Percentiles rank a stretch among this genome's conserved stretches.
Conservation (phyloP, 2,113 vertebrate genomes). For the Fulica atra region DNA sequence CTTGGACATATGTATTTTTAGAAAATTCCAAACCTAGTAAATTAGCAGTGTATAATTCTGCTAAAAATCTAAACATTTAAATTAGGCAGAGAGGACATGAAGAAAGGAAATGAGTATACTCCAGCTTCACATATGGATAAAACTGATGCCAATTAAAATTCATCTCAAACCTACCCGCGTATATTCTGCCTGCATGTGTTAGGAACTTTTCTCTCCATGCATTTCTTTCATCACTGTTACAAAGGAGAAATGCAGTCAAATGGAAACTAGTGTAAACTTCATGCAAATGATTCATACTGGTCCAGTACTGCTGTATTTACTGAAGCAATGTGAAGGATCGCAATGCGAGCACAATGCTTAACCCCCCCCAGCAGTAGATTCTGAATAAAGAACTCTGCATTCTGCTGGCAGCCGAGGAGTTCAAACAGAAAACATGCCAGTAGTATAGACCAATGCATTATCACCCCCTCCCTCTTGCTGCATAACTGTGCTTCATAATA, state of each 20-base stretch:
- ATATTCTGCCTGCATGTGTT: not conserved
- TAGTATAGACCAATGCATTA: conserved; percentile 78
- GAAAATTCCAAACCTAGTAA: not conserved
- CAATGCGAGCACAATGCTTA: conserved; percentile 57
- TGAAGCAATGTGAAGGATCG: conserved; percentile 61
- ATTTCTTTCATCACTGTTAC: conserved; percentile 44
- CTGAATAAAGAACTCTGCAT: conserved; percentile 66
- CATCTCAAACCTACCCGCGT: not conserved
- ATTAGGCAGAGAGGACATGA: not conserved
- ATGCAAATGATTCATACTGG: conserved; percentile 56
- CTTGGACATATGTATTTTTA: not conserved
- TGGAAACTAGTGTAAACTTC: conserved; percentile 45
- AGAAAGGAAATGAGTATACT: not conserved
- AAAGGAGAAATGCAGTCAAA: conserved; percentile 51
- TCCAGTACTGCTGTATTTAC: conserved; percentile 53
- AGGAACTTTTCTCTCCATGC: conserved; percentile 19
- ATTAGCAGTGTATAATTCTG: not conserved
- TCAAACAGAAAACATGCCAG: conserved; percentile 79
- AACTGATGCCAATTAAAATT: conserved; percentile 62
- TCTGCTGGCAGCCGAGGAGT: conserved; percentile 73
- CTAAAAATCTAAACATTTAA: not conserved
- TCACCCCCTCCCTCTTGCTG: conserved; percentile 72
- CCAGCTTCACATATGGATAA: conserved; percentile 8
- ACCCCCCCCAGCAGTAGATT: conserved; percentile 34
- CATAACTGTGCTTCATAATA: conserved; percentile 76